Evolutionary conservation across 2,888 invertebrate species (phyloP).

Genomic region (Mythimna vitellina): DNA sequence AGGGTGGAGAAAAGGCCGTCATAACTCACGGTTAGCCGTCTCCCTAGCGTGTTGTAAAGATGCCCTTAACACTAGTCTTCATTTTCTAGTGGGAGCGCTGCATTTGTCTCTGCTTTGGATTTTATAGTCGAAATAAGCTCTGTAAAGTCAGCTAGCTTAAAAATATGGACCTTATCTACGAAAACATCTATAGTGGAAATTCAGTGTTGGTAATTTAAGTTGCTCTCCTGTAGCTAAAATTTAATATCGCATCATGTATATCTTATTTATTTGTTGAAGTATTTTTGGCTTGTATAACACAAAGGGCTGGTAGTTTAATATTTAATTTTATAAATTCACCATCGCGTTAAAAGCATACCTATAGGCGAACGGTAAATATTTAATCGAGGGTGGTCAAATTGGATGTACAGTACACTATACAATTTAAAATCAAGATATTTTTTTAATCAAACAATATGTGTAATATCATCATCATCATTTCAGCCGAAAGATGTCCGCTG

Average conservation of each 20-base stretch:
- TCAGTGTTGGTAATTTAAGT: slow-evolving; percentile 24
- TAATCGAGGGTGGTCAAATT: no score
- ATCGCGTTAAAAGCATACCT: slow-evolving; percentile 2
- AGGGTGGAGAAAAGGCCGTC: slow-evolving; percentile 88
- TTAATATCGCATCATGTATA: slow-evolving; percentile 29
- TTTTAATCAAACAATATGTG: no score
- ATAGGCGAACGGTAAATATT: background rate
- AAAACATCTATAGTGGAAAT: slow-evolving; percentile 47
- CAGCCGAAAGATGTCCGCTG: no score
- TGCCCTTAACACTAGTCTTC: slow-evolving; percentile 90
- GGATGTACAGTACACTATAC: no score
- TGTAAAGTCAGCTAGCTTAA: slow-evolving; percentile 43
- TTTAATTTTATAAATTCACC: slow-evolving; percentile 30
- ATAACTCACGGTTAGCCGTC: slow-evolving; percentile 88
- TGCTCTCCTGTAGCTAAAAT: slow-evolving; percentile 32
- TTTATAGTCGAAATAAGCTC: slow-evolving; percentile 66
- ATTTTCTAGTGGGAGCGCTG: slow-evolving; percentile 83
- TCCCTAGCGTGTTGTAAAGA: slow-evolving; percentile 89
- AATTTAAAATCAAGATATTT: no score
- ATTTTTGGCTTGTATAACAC: slow-evolving; percentile 17
- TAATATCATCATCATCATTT: no score
- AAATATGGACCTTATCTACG: slow-evolving; percentile 54
- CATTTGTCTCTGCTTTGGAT: slow-evolving; percentile 75
- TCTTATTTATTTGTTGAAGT: slow-evolving; percentile 31
- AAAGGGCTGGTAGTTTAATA: slow-evolving; percentile 37